phyloP scores from a whole-genome alignment of 2,113 vertebrate species.

The Oceanodroma tethys region DNA sequence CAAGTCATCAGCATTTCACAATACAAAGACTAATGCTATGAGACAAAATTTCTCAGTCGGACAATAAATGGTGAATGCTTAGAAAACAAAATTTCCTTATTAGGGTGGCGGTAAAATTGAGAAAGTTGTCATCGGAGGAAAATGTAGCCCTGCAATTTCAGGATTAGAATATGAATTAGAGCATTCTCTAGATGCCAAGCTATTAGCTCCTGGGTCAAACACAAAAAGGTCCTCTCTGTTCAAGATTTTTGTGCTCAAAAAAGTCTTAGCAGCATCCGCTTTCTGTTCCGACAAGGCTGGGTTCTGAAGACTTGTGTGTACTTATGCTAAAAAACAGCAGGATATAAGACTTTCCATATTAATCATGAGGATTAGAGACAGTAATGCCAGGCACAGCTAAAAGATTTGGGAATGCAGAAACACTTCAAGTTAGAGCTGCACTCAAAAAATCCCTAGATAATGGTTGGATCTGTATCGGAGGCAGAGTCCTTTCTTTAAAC shows the following conservation, averaged over 20 bases:
- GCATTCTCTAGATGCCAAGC: conserved; percentile 63
- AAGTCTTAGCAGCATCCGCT: conserved; percentile 3
- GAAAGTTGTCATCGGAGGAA: conserved; percentile 48
- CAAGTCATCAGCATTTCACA: conserved; percentile 15
- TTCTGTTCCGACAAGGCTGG: background rate
- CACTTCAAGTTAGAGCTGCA: background rate
- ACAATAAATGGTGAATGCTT: conserved; percentile 12
- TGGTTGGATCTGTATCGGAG: background rate
- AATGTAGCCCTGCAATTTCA: conserved; percentile 65
- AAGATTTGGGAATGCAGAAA: conserved; percentile 5
- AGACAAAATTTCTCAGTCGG: conserved; percentile 38
- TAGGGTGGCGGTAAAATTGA: conserved; percentile 51
- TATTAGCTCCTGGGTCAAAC: conserved; percentile 50
- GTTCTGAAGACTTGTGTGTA: background rate
- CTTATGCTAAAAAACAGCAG: conserved; percentile 30
- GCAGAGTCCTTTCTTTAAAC: background rate
- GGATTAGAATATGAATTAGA: conserved; percentile 66
- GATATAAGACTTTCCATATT: background rate
- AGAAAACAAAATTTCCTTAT: conserved; percentile 59
- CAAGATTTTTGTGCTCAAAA: conserved; percentile 29
- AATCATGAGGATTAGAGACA: conserved; percentile 19
- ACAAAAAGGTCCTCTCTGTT: conserved; percentile 64
- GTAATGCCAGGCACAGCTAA: background rate
- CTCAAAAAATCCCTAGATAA: background rate
- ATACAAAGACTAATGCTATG: background rate